Evolutionary conservation across 2,113 vertebrate species (phyloP).

Genomic region (Chionomys nivalis): DNA sequence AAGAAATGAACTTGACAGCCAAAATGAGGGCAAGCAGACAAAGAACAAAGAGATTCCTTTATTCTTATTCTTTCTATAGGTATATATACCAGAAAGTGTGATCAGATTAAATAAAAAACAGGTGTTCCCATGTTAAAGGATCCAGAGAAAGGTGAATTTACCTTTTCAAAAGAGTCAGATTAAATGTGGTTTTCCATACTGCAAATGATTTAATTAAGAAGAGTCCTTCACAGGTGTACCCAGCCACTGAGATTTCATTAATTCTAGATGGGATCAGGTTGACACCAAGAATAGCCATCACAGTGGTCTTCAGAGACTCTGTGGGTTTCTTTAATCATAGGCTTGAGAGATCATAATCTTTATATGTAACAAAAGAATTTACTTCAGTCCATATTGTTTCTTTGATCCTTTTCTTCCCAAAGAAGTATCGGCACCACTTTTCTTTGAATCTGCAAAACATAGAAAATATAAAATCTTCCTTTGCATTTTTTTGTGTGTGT

Average conservation of each 20-base stretch:
- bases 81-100: neutral
- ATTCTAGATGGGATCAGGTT: neutral
- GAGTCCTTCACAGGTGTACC: neutral
- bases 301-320: neutral
- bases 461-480: conserved; percentile 59
- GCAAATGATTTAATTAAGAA: neutral
- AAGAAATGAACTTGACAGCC: neutral
- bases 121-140: neutral
- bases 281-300: neutral
- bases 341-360: conserved; percentile 4
- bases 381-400: conserved; percentile 27
- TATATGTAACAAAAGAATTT: conserved; percentile 27
- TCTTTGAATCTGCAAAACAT: conserved; percentile 54
- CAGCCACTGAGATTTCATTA: neutral
- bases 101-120: neutral
- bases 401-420: neutral
- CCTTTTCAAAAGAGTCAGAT: neutral
- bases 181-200: neutral
- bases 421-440: conserved; percentile 12
- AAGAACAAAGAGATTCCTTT: neutral
- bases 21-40: neutral
- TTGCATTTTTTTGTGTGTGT: neutral
- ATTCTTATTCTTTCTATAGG: neutral
- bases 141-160: neutral
- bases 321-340: neutral